Conservation (phyloP, 2,888 invertebrate genomes). For the Philonicus albiceps region DNA sequence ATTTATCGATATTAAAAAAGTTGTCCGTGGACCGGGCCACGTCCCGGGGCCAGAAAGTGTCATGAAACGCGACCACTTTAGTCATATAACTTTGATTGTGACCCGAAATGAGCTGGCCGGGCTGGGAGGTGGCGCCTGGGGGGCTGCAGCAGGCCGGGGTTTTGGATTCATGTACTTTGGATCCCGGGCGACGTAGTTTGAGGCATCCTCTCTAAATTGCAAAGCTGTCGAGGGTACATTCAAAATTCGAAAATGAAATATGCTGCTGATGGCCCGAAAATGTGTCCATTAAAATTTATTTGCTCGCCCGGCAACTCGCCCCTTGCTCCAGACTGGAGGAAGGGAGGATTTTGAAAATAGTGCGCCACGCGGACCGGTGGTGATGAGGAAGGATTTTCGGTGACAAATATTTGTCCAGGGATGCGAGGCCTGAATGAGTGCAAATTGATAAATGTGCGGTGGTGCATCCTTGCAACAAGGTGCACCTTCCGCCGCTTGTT, state of each 20-base stretch:
- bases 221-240: conserved; percentile 34
- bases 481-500: conserved; percentile 2
- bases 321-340: background rate
- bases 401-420: conserved; percentile 39
- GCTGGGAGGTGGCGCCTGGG: background rate
- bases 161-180: too few species aligned
- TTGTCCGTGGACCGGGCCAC: background rate
- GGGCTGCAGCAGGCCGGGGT: background rate
- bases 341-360: background rate
- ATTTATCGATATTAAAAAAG: conserved; percentile 38
- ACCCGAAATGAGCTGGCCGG: background rate
- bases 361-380: background rate
- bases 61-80: conserved; percentile 30
- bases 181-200: background rate
- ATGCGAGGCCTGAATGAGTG: conserved; percentile 16
- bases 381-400: conserved; percentile 35
- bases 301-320: background rate
- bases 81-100: conserved; percentile 7
- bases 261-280: conserved; percentile 45
- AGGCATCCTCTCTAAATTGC: conserved; percentile 15
- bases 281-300: conserved; percentile 49
- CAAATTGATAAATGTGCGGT: conserved; percentile 32
- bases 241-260: conserved; percentile 45
- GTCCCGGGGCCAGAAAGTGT: background rate
- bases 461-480: conserved; percentile 26